phyloP scores from a whole-genome alignment of 2,113 vertebrate genomes.

The Pachyramphus minor region DNA sequence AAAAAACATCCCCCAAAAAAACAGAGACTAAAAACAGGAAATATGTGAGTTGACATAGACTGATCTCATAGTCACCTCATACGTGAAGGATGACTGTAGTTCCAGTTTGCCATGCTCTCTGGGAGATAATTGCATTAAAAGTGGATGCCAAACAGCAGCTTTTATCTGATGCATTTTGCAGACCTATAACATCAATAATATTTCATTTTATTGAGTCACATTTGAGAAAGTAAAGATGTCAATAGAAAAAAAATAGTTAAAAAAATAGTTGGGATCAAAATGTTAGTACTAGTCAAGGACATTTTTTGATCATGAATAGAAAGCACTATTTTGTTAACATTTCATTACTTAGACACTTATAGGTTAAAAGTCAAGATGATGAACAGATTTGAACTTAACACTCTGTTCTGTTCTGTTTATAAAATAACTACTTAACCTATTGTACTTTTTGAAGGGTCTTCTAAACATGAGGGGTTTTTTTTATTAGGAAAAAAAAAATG shows the following conservation, averaged over 20 bases:
- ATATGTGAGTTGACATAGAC: background rate
- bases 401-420: background rate
- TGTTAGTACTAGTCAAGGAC: background rate
- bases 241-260: background rate
- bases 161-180: background rate
- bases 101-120: background rate
- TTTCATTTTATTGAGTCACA: background rate
- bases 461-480: background rate
- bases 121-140: background rate
- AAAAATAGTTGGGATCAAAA: background rate
- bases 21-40: background rate
- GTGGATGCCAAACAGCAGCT: background rate
- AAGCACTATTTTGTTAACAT: background rate
- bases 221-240: background rate
- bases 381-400: background rate
- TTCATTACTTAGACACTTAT: background rate
- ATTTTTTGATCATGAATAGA: background rate
- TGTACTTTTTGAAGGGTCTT: background rate
- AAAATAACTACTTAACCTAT: background rate
- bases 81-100: background rate
- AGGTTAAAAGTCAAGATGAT: background rate
- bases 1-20: background rate
- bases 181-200: background rate
- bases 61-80: background rate
- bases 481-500: background rate